These are phyloP conservation scores for Erpetoichthys calabaricus DNA, from an alignment of 2,797 vertebrate genomes.

Conservation along the genomic window DNA sequence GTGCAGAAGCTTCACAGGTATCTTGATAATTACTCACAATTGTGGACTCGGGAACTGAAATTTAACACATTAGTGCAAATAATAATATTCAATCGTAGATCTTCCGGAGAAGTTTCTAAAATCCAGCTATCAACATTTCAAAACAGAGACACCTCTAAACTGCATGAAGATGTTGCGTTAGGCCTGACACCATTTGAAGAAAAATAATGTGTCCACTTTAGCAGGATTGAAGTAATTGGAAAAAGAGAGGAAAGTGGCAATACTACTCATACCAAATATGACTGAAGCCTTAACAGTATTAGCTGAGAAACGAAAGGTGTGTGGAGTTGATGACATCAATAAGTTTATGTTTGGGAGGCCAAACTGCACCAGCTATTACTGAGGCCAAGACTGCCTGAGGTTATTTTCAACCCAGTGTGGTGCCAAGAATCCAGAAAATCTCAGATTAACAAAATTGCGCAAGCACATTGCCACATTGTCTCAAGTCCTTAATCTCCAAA, in stretches of 20 bases:
- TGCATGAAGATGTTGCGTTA: background rate
- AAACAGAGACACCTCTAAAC: background rate
- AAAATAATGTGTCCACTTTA: background rate
- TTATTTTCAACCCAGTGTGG: background rate
- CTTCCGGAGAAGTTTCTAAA: background rate
- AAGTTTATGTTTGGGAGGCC: background rate
- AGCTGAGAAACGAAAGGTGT: background rate
- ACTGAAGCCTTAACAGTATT: background rate
- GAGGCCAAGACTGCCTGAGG: background rate
- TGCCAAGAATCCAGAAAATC: background rate
- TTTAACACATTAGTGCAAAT: background rate
- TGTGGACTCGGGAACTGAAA: background rate
- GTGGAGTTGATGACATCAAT: background rate
- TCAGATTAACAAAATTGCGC: background rate
- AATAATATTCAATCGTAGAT: background rate
- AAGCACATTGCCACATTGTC: background rate
- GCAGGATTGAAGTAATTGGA: background rate
- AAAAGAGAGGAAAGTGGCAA: too few species aligned
- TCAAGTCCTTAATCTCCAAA: background rate
- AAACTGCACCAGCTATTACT: background rate
- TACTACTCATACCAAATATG: background rate
- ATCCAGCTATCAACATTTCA: background rate
- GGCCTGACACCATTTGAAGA: background rate
- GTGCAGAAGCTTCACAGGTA: background rate
- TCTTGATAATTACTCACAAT: background rate